Evolutionary conservation across 2,888 invertebrate species (phyloP).

Genomic region (Pelosia muscerda): DNA sequence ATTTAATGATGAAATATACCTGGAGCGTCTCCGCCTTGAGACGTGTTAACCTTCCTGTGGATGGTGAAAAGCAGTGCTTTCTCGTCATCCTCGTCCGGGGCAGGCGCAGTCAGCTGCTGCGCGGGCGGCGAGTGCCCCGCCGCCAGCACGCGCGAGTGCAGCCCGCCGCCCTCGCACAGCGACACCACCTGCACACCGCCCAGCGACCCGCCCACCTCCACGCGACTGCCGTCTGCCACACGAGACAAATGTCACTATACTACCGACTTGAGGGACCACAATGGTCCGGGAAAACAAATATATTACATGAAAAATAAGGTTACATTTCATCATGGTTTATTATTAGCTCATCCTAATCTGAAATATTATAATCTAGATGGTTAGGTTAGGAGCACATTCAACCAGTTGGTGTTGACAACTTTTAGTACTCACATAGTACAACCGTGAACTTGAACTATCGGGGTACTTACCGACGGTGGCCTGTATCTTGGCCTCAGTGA

Average conservation of each 20-base stretch:
- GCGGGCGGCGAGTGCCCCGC: constrained; percentile 92
- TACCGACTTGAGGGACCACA: no score
- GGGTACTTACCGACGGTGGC: constrained; percentile 89
- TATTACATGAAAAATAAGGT: no score
- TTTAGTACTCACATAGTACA: no score
- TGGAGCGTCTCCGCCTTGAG: constrained; percentile 54
- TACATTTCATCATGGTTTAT: no score
- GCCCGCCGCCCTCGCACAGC: constrained; percentile 93
- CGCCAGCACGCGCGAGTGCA: constrained; percentile 94
- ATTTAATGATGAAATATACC: constrained; percentile 45
- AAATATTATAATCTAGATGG: no score
- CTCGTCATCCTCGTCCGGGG: constrained; percentile 58
- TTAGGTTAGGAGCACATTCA: no score
- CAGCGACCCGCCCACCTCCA: constrained; percentile 93
- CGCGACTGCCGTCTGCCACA: constrained; percentile 75
- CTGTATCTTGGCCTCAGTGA: constrained; percentile 96
- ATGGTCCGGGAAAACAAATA: no score
- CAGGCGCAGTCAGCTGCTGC: constrained; percentile 68
- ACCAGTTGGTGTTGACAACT: no score
- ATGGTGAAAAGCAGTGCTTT: constrained; percentile 73
- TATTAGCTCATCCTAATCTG: no score
- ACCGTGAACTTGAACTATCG: no score
- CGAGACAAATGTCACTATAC: not conserved
- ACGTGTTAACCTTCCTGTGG: constrained; percentile 55
- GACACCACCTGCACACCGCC: constrained; percentile 97